These are phyloP conservation scores for Phrixothrix hirtus DNA, from an alignment of 2,888 invertebrate genomes.

Conservation along the genomic window DNA sequence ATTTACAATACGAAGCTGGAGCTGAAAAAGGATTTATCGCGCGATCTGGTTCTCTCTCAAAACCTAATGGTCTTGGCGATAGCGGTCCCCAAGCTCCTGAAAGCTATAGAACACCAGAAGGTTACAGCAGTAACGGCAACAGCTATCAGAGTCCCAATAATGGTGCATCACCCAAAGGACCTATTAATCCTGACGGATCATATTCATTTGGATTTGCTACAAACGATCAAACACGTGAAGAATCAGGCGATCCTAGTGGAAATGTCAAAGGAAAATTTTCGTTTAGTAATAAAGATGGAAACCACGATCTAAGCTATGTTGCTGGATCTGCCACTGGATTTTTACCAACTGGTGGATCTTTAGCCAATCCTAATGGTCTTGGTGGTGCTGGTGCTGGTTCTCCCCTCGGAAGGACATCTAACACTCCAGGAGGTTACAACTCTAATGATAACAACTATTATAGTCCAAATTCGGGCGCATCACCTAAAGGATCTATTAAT, in stretches of 20 bases:
- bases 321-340: constrained; percentile 45
- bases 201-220: constrained; percentile 41
- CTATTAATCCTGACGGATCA: constrained; percentile 37
- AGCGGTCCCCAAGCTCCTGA: constrained; percentile 9
- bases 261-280: constrained; percentile 39
- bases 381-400: background rate
- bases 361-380: constrained; percentile 38
- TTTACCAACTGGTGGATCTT: constrained; percentile 39
- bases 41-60: constrained; percentile 37
- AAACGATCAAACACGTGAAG: constrained; percentile 38
- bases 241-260: constrained; percentile 36
- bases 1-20: constrained; percentile 42
- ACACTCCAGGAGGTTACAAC: too few species aligned
- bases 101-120: background rate
- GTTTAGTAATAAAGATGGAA: constrained; percentile 35
- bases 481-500: too few species aligned
- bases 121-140: background rate
- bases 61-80: constrained; percentile 20
- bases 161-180: constrained; percentile 1
- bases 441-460: background rate
- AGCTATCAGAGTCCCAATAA: background rate
- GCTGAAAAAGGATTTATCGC: constrained; percentile 44
- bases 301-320: constrained; percentile 38
- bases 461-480: background rate
- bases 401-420: too few species aligned